A percentile compares a stretch with the other conserved stretches of the same genome.
phyloP scores from a whole-genome alignment of 1,140 invertebrate genomes.

The Diorhabda sublineata region DNA sequence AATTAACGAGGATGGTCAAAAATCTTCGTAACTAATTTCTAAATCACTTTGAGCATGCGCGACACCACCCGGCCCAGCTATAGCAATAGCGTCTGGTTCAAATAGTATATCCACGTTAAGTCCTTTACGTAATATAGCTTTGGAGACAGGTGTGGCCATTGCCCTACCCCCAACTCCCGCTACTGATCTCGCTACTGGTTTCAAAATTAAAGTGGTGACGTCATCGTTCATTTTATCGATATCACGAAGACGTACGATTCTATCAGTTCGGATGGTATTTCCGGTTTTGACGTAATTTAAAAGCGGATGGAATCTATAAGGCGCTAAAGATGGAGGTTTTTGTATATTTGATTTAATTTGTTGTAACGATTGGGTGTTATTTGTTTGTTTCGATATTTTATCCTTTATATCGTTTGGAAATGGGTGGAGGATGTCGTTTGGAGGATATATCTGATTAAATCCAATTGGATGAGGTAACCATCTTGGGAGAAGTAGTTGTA shows the following conservation, averaged over 20 bases:
- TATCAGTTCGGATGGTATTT: slow-evolving; percentile 32
- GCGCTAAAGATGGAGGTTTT: slow-evolving; percentile 28
- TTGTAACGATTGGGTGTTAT: no score
- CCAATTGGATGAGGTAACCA: slow-evolving; percentile 18
- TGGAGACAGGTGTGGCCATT: slow-evolving; percentile 62
- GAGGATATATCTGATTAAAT: not conserved
- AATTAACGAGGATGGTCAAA: no score
- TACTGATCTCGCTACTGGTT: slow-evolving; percentile 58
- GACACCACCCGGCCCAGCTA: slow-evolving; percentile 65
- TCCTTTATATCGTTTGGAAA: no score
- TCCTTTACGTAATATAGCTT: slow-evolving; percentile 51
- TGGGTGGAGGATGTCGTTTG: no score
- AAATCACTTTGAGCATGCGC: slow-evolving; percentile 65
- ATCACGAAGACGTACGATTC: slow-evolving; percentile 33
- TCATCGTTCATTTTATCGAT: slow-evolving; percentile 34
- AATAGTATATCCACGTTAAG: slow-evolving; percentile 56
- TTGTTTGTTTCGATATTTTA: not conserved
- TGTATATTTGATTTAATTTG: not conserved
- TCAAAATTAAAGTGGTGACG: slow-evolving; percentile 53
- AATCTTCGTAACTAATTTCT: slow-evolving; percentile 43
- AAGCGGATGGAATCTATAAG: slow-evolving; percentile 35
- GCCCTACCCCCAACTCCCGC: slow-evolving; percentile 61
- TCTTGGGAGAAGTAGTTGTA: slow-evolving; percentile 24
- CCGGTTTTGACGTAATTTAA: slow-evolving; percentile 37
- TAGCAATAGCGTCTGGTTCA: slow-evolving; percentile 61